Base-by-base conservation (phyloP, 2,888 invertebrate species). In the Epinotia bilunana region DNA sequence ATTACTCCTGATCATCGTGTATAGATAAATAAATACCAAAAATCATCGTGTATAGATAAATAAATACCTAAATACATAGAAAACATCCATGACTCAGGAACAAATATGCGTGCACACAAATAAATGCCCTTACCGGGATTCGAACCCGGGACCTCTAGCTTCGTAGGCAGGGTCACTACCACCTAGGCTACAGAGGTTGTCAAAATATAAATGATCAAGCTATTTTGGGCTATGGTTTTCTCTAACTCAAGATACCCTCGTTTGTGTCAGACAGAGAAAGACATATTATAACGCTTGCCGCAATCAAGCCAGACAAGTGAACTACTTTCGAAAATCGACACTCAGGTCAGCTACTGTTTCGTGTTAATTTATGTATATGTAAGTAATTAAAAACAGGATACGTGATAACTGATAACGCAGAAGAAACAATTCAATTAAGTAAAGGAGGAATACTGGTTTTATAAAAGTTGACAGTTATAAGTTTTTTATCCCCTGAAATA, bases 241-340 rank as follows among this genome's bases (percentile, higher is more conserved):
- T 28, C 23, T 28, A 28, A 68, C 39, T 43, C 13, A 58, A n/a
- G 7, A 43, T 13, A 18, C 7, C 11, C 53, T 5, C 55, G 46
- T 69, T 16, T 46, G 28, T 46, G n/a, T 33, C 11, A 53, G 61
- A 33, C 11, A 39, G 61, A 33, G 70, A 70, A 61, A 70, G 70
- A 60, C 23, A 13, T n/a, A 23, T 46, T 58, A 60, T 49, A 18
- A 49, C 33, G 20, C 53, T 71, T 46, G 61, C 60, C 3, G 33
- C 18, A 62, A 71, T 62, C 70, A 16, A 46, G 61, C 53, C 53
- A 62, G 53, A 62, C 18, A 46, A 13, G 16, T 62, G 62, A 61
- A 71, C 70, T 53, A 62, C 70, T 71, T 71, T 71, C 70, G 39
- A 62, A 71, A 62, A 39, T 53, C 70, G 53, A 62, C 71, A 64